Evolutionary conservation across 2,888 invertebrate genomes (phyloP), one percentile per base, ranked within the genome.

Genomic region (Epirrita christyi): DNA sequence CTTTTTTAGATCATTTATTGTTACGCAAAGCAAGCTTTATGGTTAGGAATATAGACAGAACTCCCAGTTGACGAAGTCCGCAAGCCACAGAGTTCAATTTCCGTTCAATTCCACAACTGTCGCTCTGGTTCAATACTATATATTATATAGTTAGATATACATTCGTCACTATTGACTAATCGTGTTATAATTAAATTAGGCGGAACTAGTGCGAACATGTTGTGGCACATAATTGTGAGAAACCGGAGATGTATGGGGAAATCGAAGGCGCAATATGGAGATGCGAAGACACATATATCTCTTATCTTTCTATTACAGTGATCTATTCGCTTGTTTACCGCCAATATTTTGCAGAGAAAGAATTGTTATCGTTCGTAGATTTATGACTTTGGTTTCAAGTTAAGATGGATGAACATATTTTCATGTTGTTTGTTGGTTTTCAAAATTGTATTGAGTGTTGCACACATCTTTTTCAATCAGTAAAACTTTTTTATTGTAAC

Each of bases 131-230:
- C 10, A 3, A 2, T 27, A 37, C 7, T 49, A 15, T 15, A n/a
- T 11, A 40, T 28, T 15, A n/a, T 11, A 40, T 28, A 1, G n/a
- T 11, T 32, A 42, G 32, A n/a, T 27, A 5, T 11, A 28, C 9
- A 28, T 32, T 48, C 15, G 21, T 48, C 48, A 15, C 42, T 47
- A 3, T 45, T 53, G 41, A 58, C 21, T 41, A 48, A 49, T 49
- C 7, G 34, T 34, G 9, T 45, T 32, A 11, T 48, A 41, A 36
- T 38, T 14, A 34, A 45, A 40, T 7, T 11, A 36, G 13, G 42
- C 60, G 67, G 64, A 70, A 61, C 53, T 62, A 68, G 54, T 52
- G 55, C 28, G 46, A 67, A 61, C 64, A 54, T 52, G 61, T 58
- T 59, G 56, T 37, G 55, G 53, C 51, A 54, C 59, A 63, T 65